Evolutionary conservation across 2,888 invertebrate species (phyloP).

Genomic region (Brachyptera risi): DNA sequence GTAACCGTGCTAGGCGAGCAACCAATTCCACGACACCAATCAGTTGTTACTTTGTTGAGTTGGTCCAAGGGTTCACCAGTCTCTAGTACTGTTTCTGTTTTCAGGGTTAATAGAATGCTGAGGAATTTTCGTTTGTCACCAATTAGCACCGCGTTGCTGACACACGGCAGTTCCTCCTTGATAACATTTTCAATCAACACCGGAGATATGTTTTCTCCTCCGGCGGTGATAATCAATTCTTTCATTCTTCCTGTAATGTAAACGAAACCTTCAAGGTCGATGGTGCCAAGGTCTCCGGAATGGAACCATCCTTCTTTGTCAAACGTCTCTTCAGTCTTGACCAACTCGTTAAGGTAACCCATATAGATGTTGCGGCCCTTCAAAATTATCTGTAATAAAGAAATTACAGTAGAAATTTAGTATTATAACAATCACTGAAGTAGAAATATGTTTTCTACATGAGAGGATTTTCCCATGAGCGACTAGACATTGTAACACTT

Average conservation of each 20-base stretch:
- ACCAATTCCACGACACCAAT: constrained; percentile 69
- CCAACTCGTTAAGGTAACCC: constrained; percentile 77
- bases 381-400: constrained; percentile 65
- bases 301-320: constrained; percentile 84
- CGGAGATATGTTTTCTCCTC: constrained; percentile 90
- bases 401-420: too few species aligned
- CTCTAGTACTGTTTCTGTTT: constrained; percentile 71
- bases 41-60: constrained; percentile 58
- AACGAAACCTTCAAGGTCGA: constrained; percentile 69
- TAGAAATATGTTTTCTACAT: too few species aligned
- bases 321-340: constrained; percentile 70
- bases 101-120: constrained; percentile 77
- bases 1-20: constrained; percentile 65
- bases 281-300: constrained; percentile 79
- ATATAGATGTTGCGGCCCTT: constrained; percentile 85
- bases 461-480: too few species aligned
- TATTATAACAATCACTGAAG: too few species aligned
- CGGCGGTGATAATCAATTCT: constrained; percentile 79
- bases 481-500: too few species aligned
- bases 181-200: constrained; percentile 81
- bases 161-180: constrained; percentile 65
- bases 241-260: constrained; percentile 64
- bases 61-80: constrained; percentile 69
- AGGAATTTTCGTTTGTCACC: constrained; percentile 87
- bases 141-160: constrained; percentile 80